Conservation (phyloP, 2,113 vertebrate genomes). For the Labrus mixtus region DNA sequence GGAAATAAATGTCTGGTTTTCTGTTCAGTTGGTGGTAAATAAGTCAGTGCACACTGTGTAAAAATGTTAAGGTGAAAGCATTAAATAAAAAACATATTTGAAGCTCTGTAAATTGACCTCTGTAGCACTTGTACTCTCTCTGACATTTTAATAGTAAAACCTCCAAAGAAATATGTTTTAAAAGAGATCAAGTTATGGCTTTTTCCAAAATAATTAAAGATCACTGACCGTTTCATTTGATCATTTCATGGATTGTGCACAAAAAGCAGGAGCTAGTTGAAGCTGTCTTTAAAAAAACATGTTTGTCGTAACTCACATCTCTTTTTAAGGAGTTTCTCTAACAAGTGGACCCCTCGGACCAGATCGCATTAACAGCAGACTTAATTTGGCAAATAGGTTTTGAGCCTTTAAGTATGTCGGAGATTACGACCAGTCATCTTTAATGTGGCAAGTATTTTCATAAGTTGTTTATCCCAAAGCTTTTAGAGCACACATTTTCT, state of each 20-base stretch:
- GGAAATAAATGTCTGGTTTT: too few species aligned
- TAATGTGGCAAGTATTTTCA: not conserved
- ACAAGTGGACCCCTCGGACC: constrained; percentile 1
- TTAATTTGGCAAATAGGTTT: constrained; percentile 7
- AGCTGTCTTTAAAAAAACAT: not conserved
- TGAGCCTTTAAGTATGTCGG: not conserved
- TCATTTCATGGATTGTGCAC: constrained; percentile 2
- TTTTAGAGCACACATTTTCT: not conserved
- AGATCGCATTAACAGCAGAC: not conserved
- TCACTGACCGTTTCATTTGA: not conserved
- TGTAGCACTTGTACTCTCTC: not conserved
- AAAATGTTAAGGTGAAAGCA: too few species aligned
- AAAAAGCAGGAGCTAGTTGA: not conserved
- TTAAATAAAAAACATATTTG: not conserved
- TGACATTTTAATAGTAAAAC: not conserved
- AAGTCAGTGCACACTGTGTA: too few species aligned
- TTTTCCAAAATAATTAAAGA: not conserved
- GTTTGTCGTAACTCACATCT: not conserved
- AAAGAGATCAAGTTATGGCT: too few species aligned
- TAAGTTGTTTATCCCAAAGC: constrained; percentile 4
- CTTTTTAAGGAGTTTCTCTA: not conserved
- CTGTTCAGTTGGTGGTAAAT: too few species aligned
- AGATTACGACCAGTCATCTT: not conserved
- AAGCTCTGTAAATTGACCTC: not conserved
- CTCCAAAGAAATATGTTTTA: too few species aligned